Evolutionary conservation across 2,888 invertebrate species (phyloP).

Genomic region (Pachliopta kotzebuea): DNA sequence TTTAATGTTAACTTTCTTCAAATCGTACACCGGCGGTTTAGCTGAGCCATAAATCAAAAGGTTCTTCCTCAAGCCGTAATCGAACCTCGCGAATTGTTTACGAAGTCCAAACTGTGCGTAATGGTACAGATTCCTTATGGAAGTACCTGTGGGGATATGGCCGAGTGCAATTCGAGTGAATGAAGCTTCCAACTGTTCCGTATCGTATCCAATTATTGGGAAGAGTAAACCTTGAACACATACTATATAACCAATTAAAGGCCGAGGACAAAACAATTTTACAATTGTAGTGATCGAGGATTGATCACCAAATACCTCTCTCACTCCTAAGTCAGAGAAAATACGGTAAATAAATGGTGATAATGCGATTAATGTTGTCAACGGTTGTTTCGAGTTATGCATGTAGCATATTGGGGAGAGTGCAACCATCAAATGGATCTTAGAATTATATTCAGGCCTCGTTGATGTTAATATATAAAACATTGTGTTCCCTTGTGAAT

Average conservation of each 20-base stretch:
- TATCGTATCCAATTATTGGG: slow-evolving; percentile 33
- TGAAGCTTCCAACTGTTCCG: slow-evolving; percentile 39
- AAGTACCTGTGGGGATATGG: slow-evolving; percentile 48
- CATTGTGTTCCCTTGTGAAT: slow-evolving; percentile 84
- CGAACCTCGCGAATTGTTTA: slow-evolving; percentile 41
- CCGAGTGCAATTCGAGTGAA: slow-evolving; percentile 38
- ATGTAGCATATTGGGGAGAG: slow-evolving; percentile 46
- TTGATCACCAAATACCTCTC: slow-evolving; percentile 19
- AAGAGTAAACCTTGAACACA: slow-evolving; percentile 32
- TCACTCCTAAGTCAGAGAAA: slow-evolving; percentile 13
- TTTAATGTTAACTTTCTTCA: slow-evolving; percentile 44
- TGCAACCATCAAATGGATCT: slow-evolving; percentile 74
- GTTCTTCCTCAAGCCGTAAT: slow-evolving; percentile 44
- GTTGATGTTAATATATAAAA: slow-evolving; percentile 78
- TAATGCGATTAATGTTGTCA: background rate
- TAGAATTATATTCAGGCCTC: slow-evolving; percentile 79
- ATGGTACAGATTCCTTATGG: slow-evolving; percentile 47
- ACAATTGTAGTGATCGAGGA: slow-evolving; percentile 3
- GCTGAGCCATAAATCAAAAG: slow-evolving; percentile 38
- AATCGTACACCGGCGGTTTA: slow-evolving; percentile 46
- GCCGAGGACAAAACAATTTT: slow-evolving; percentile 30
- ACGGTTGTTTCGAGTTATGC: slow-evolving; percentile 31
- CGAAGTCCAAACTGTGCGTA: slow-evolving; percentile 41
- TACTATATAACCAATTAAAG: slow-evolving; percentile 23
- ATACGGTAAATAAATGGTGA: slow-evolving; percentile 17